Percentiles rank a stretch among this genome's conserved stretches.
phyloP scores from a whole-genome alignment of 2,113 vertebrate species.

The Delphinus delphis region DNA sequence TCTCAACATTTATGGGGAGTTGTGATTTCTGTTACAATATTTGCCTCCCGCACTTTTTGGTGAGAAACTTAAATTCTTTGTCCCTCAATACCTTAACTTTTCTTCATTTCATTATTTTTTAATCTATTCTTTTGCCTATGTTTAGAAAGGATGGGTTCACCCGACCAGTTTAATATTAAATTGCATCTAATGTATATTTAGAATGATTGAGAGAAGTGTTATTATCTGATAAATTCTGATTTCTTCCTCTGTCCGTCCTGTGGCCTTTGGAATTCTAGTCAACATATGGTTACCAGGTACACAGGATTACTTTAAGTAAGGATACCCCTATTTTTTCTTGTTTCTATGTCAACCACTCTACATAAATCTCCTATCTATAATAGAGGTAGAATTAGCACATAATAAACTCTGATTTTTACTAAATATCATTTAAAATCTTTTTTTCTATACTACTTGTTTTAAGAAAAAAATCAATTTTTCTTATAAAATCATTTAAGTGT shows the following conservation, averaged over 20 bases:
- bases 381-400: background rate
- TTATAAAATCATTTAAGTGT: background rate
- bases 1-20: background rate
- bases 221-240: background rate
- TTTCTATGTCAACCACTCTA: constrained; percentile 44
- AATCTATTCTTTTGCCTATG: background rate
- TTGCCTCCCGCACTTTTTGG: background rate
- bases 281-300: constrained; percentile 15
- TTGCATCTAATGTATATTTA: background rate
- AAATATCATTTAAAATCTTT: background rate
- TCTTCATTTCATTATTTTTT: background rate
- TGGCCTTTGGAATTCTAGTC: constrained; percentile 8
- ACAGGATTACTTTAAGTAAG: background rate
- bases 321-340: background rate
- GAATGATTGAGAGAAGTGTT: background rate
- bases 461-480: background rate
- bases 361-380: background rate
- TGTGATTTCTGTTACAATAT: background rate
- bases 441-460: background rate
- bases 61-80: background rate
- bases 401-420: background rate
- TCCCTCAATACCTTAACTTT: background rate
- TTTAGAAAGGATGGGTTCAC: background rate
- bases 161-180: background rate
- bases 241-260: background rate